Evolutionary conservation across 2,113 vertebrate genomes (phyloP).

Genomic region (Nesoenas mayeri): DNA sequence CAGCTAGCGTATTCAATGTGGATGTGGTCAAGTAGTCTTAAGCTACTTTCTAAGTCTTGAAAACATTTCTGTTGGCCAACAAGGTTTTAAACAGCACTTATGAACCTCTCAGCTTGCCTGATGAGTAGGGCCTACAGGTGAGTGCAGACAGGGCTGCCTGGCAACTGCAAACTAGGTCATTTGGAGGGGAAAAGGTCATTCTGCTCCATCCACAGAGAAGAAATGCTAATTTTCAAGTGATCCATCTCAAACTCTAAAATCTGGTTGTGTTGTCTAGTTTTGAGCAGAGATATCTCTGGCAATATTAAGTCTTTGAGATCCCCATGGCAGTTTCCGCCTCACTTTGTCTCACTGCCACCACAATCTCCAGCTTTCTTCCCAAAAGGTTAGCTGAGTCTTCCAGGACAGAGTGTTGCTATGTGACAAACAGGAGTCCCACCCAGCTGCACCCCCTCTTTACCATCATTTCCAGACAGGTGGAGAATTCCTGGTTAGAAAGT

Average conservation of each 20-base stretch:
- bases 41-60: background rate
- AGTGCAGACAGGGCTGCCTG: background rate
- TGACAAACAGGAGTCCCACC: background rate
- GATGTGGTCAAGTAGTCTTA: background rate
- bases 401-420: background rate
- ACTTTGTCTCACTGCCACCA: background rate
- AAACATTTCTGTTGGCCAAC: background rate
- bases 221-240: background rate
- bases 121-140: background rate
- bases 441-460: background rate
- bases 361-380: background rate
- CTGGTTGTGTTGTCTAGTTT: background rate
- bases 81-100: background rate
- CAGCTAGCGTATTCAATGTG: background rate
- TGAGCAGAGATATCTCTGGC: background rate
- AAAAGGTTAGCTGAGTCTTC: background rate
- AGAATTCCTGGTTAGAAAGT: background rate
- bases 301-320: background rate
- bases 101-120: background rate
- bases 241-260: background rate
- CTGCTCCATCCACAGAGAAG: background rate
- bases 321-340: background rate
- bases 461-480: background rate
- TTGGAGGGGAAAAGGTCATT: background rate
- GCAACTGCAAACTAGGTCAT: background rate